Evolutionary conservation across 2,797 vertebrate genomes (phyloP).

Genomic region (Aselliscus stoliczkanus): DNA sequence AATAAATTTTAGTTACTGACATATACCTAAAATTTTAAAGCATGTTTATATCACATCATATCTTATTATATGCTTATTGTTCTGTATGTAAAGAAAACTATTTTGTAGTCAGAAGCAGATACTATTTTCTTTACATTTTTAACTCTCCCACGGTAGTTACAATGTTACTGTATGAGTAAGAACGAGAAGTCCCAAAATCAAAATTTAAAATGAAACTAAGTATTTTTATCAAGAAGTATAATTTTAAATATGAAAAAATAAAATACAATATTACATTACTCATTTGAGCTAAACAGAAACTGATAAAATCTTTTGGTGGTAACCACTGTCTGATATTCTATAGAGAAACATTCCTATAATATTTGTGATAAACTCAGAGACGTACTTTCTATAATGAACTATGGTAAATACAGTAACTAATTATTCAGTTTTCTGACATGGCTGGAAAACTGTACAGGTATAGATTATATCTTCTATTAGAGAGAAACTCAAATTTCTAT

Average conservation of each 20-base stretch:
- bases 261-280: not conserved
- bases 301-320: not conserved
- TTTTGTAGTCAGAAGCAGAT: not conserved
- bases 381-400: not conserved
- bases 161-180: not conserved
- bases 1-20: not conserved
- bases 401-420: not conserved
- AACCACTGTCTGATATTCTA: not conserved
- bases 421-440: not conserved
- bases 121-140: not conserved
- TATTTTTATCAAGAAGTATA: not conserved
- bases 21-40: not conserved
- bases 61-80: not conserved
- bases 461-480: not conserved
- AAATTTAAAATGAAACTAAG: not conserved
- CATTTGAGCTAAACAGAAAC: not conserved
- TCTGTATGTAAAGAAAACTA: not conserved
- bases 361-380: not conserved
- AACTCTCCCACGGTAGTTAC: not conserved
- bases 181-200: not conserved
- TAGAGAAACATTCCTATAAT: not conserved
- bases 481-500: not conserved
- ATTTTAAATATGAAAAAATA: not conserved
- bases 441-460: not conserved
- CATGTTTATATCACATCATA: not conserved